Percentiles rank a stretch among this genome's conserved stretches.
Evolutionary conservation across 2,113 vertebrate species (phyloP).

Genomic region (Lucifuga dentata): DNA sequence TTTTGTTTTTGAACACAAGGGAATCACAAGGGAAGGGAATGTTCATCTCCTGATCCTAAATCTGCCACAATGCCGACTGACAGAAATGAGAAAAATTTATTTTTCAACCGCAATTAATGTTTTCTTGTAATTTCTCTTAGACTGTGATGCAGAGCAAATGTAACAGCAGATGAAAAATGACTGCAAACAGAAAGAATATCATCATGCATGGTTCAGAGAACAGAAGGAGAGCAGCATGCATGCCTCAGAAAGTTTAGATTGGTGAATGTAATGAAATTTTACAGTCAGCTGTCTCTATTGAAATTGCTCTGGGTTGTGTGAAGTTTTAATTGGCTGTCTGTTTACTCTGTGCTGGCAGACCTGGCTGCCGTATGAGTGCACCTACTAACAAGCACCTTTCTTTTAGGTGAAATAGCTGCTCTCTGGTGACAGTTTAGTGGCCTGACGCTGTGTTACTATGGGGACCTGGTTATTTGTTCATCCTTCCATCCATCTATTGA

Average conservation of each 20-base stretch:
- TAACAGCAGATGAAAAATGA: conserved; percentile 2
- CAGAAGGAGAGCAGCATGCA: neutral
- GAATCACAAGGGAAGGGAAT: no score
- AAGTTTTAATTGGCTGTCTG: conserved; percentile 1
- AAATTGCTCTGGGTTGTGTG: conserved; percentile 5
- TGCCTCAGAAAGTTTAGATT: neutral
- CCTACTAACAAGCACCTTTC: neutral
- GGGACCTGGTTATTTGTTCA: conserved; percentile 14
- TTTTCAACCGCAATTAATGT: neutral
- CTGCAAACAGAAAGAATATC: conserved; percentile 10
- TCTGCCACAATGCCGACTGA: neutral
- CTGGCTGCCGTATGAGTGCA: conserved; percentile 1
- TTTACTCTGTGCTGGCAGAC: neutral
- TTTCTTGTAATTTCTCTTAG: conserved; percentile 9
- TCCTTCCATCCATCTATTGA: neutral
- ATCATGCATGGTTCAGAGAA: neutral
- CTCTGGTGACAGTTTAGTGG: conserved; percentile 16
- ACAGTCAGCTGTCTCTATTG: neutral
- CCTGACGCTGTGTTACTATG: neutral
- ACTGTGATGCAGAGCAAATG: neutral
- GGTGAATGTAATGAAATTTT: neutral
- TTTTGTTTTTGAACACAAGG: neutral
- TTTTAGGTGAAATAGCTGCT: conserved; percentile 11
- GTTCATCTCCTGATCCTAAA: neutral
- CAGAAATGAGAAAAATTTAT: neutral